Percentiles rank a stretch among this genome's conserved stretches.
phyloP scores from a whole-genome alignment of 2,888 invertebrate genomes.

The Gryllus longicercus region DNA sequence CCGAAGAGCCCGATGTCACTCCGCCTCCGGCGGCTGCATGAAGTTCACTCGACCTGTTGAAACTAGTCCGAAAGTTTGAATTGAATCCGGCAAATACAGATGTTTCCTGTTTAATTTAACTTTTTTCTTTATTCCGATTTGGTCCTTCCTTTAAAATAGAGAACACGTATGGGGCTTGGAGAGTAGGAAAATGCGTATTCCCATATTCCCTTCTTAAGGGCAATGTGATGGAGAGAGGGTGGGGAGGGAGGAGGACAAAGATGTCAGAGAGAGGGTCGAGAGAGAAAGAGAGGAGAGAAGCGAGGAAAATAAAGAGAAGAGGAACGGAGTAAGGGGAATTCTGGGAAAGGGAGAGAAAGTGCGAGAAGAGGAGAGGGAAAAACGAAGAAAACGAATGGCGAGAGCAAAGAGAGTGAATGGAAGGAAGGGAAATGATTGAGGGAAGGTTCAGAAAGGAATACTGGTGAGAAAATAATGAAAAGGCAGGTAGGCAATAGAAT shows the following conservation, averaged over 20 bases:
- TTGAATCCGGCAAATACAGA: constrained; percentile 8
- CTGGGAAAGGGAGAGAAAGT: background rate
- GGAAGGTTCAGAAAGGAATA: background rate
- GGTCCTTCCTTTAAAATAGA: background rate
- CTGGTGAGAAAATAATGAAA: background rate
- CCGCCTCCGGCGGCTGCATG: background rate
- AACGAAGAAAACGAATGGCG: background rate
- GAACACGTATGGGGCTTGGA: too few species aligned
- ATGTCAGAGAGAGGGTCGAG: background rate
- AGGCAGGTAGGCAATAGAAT: background rate
- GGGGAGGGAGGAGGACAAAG: background rate
- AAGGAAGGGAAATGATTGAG: background rate
- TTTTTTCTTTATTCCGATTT: background rate
- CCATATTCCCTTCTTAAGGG: too few species aligned
- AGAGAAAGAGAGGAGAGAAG: background rate
- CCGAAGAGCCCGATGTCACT: too few species aligned
- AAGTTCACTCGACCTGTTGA: background rate
- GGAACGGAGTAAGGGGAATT: background rate
- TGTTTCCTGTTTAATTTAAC: constrained; percentile 17
- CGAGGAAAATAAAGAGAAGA: background rate
- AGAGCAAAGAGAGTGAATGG: background rate
- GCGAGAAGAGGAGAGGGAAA: background rate
- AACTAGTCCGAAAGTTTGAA: background rate
- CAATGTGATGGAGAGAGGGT: background rate
- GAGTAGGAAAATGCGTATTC: too few species aligned